A percentile compares a stretch with the other conserved stretches of the same genome.
phyloP scores from a whole-genome alignment of 2,888 invertebrate species.

The Autographa pulchrina region DNA sequence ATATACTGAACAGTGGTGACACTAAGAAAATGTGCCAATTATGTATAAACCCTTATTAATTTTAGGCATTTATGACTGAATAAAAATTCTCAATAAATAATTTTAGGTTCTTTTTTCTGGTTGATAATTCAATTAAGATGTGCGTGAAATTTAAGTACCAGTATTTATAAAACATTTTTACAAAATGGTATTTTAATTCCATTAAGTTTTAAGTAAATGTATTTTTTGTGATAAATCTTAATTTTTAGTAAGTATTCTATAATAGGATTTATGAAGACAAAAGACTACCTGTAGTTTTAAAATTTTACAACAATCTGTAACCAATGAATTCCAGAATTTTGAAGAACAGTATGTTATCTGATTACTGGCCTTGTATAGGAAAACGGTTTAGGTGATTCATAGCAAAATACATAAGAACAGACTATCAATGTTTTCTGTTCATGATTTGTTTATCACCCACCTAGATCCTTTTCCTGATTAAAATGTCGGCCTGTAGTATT shows the following conservation, averaged over 20 bases:
- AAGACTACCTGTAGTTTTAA: conserved; percentile 59
- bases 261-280: conserved; percentile 58
- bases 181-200: conserved; percentile 61
- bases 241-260: conserved; percentile 61
- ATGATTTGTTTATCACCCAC: conserved; percentile 24
- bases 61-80: conserved; percentile 66
- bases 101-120: conserved; percentile 57
- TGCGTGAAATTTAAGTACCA: conserved; percentile 56
- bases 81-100: conserved; percentile 62
- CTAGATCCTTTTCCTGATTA: conserved; percentile 40
- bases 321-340: conserved; percentile 49
- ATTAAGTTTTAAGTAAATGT: conserved; percentile 60
- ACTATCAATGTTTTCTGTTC: conserved; percentile 24
- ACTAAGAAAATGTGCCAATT: conserved; percentile 69
- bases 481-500: conserved; percentile 35
- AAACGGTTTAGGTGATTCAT: conserved; percentile 38
- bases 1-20: conserved; percentile 54
- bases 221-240: conserved; percentile 66
- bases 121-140: conserved; percentile 57
- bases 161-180: conserved; percentile 63
- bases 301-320: conserved; percentile 56
- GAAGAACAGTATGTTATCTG: conserved; percentile 32
- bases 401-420: conserved; percentile 18
- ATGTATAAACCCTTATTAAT: conserved; percentile 60
- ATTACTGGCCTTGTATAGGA: conserved; percentile 39